These are phyloP conservation scores for Athrips mouffetella DNA, from an alignment of 2,888 invertebrate species.

Conservation along the genomic window DNA sequence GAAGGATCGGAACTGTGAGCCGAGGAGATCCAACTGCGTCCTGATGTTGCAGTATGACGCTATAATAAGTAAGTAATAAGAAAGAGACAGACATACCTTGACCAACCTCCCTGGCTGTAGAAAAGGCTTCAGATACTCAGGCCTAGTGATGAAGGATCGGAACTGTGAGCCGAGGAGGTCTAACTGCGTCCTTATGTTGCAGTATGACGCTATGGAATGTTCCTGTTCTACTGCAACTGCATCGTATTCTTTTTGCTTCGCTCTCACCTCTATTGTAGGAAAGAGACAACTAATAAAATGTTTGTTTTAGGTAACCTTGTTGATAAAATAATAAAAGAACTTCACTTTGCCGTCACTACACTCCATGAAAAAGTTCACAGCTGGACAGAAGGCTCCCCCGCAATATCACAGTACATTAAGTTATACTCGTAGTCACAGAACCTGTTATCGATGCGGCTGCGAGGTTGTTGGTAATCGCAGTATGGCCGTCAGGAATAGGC, in stretches of 20 bases:
- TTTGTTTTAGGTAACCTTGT: neutral
- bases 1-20: constrained; percentile 85
- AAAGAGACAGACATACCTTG: constrained; percentile 78
- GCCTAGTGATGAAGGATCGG: constrained; percentile 87
- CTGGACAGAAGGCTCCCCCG: no score
- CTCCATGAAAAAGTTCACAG: neutral
- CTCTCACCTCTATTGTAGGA: constrained; percentile 77
- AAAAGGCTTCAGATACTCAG: constrained; percentile 94
- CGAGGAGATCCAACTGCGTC: constrained; percentile 86
- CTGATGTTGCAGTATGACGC: constrained; percentile 91
- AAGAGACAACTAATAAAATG: constrained; percentile 1
- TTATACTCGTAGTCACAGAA: no score
- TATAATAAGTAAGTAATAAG: no score
- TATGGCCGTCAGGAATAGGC: no score
- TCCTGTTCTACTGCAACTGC: constrained; percentile 84
- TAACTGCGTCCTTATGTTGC: constrained; percentile 89
- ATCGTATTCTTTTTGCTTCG: constrained; percentile 82
- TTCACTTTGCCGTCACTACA: no score
- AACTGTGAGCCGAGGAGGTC: constrained; percentile 86
- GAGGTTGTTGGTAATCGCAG: no score
- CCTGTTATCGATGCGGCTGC: no score
- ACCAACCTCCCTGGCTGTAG: constrained; percentile 95
- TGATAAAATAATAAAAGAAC: no score
- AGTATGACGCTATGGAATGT: constrained; percentile 87
- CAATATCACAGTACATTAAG: no score